Conservation (phyloP, 2,888 invertebrate genomes). For the Sphaeridia pumilis region DNA sequence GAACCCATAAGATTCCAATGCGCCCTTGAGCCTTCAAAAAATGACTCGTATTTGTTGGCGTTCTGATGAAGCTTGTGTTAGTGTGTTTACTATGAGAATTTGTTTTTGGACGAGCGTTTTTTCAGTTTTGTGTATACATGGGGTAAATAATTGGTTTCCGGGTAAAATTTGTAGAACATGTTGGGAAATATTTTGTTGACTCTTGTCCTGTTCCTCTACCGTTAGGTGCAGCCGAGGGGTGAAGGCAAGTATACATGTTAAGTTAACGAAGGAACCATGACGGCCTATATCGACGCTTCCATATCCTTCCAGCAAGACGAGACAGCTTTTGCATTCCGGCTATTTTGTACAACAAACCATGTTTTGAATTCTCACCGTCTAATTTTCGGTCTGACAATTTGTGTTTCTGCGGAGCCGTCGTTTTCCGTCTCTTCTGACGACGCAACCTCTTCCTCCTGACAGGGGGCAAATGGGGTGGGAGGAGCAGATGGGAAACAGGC, state of each 20-base stretch:
- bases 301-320: too few species aligned
- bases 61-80: background rate
- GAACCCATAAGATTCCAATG: too few species aligned
- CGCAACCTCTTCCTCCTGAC: constrained; percentile 14
- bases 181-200: background rate
- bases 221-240: background rate
- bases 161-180: constrained; percentile 3
- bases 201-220: background rate
- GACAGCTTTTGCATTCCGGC: too few species aligned
- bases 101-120: background rate
- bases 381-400: background rate
- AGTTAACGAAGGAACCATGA: too few species aligned
- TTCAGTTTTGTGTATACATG: constrained; percentile 7
- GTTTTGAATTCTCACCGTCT: constrained; percentile 8
- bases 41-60: background rate
- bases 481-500: constrained; percentile 30
- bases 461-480: constrained; percentile 16
- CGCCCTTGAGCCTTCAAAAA: background rate
- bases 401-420: background rate
- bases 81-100: background rate
- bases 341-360: too few species aligned
- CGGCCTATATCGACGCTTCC: too few species aligned
- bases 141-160: constrained; percentile 16
- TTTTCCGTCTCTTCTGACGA: background rate
- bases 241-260: background rate